Percentiles rank a stretch among this genome's conserved stretches.
phyloP scores from a whole-genome alignment of 2,797 vertebrate species.

The Hoplostethus atlanticus region DNA sequence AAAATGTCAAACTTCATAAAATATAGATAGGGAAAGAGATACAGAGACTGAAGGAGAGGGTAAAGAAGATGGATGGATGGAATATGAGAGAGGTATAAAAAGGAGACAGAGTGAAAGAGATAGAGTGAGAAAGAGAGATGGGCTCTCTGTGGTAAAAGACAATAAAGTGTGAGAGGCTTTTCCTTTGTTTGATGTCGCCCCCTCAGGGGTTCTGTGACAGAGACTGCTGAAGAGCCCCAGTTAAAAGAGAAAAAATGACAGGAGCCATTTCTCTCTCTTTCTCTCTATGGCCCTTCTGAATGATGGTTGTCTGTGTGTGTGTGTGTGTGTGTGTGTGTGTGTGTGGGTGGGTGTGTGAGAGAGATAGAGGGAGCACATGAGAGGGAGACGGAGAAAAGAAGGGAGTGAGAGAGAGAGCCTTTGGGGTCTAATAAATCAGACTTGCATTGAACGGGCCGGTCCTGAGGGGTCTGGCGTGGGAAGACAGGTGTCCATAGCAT shows the following conservation, averaged over 20 bases:
- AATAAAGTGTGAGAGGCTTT: conserved; percentile 79
- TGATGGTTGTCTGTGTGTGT: conserved; percentile 50
- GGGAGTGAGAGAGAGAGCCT: conserved; percentile 44
- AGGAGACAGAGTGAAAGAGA: conserved; percentile 48
- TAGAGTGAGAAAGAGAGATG: conserved; percentile 69
- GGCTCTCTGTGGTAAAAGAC: conserved; percentile 78
- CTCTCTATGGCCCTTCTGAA: conserved; percentile 68
- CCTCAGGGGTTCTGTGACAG: conserved; percentile 74
- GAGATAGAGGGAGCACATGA: conserved; percentile 37
- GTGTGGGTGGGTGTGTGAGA: conserved; percentile 21
- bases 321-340: background rate
- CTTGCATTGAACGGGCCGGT: conserved; percentile 64
- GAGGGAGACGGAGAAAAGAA: conserved; percentile 33
- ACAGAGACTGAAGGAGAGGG: conserved; percentile 23
- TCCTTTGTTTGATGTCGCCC: conserved; percentile 77
- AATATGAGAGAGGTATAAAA: conserved; percentile 66
- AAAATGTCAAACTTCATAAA: conserved; percentile 73
- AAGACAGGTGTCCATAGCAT: conserved; percentile 81
- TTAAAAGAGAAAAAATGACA: conserved; percentile 80
- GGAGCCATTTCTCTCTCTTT: conserved; percentile 76
- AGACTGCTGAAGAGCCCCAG: conserved; percentile 65
- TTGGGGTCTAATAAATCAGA: conserved; percentile 80
- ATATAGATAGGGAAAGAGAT: conserved; percentile 67
- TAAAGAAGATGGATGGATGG: conserved; percentile 55
- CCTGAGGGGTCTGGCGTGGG: conserved; percentile 67